Evolutionary conservation across 2,888 invertebrate species (phyloP), one percentile per base, ranked within the genome.

Genomic region (Mesodorylaimus sp.): DNA sequence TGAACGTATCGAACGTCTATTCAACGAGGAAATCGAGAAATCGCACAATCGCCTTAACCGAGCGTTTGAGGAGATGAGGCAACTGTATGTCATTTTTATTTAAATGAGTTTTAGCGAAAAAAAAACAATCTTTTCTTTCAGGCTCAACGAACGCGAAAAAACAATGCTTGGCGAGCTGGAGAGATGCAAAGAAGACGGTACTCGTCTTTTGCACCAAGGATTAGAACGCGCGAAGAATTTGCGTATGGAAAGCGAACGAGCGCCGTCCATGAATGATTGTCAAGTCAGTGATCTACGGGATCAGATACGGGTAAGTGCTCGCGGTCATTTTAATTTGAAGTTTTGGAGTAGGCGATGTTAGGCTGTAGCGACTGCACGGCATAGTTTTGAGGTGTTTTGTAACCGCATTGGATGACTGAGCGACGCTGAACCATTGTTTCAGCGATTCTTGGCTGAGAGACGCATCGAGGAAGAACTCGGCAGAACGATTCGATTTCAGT

Each of bases 361-460:
- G n/a, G n/a, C n/a, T n/a, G n/a, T n/a, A n/a, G n/a, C n/a, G n/a
- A n/a, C n/a, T n/a, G n/a, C n/a, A n/a, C n/a, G n/a, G n/a, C n/a
- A n/a, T n/a, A n/a, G n/a, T n/a, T n/a, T n/a, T n/a, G n/a, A n/a
- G n/a, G n/a, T n/a, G n/a, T n/a, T n/a, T n/a, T n/a, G n/a, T n/a
- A n/a, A n/a, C n/a, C n/a, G n/a, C n/a, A n/a, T n/a, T n/a, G n/a
- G n/a, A n/a, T n/a, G n/a, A n/a, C n/a, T n/a, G n/a, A n/a, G n/a
- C n/a, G n/a, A n/a, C n/a, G n/a, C n/a, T n/a, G n/a, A n/a, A n/a
- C 45, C 54, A 51, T 19, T 58, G 53, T 21, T 24, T 26, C 5
- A 50, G 24, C 16, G 50, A 10, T 29, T 39, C 21, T 23, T 39
- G 5, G 7, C 10, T 7, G 41, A 39, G 7, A 39, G 21, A 39